Conservation (phyloP, 2,888 invertebrate genomes). For the Enoplolaimus lenunculus region DNA sequence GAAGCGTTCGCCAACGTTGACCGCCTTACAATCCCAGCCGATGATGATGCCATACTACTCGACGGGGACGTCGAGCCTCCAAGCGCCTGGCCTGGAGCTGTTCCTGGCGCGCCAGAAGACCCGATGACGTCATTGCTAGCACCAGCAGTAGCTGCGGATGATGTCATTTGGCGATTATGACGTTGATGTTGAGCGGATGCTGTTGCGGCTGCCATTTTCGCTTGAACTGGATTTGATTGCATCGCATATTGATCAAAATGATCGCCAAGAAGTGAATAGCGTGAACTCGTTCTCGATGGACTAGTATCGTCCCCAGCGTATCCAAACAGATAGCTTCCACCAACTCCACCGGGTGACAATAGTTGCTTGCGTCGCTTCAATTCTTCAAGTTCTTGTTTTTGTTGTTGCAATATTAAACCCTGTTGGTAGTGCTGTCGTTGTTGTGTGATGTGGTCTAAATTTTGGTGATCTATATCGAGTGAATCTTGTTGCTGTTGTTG, state of each 20-base stretch:
- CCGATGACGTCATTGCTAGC: constrained; percentile 20
- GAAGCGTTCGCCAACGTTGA: constrained; percentile 25
- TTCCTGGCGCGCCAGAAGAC: constrained; percentile 23
- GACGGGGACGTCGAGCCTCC: not conserved
- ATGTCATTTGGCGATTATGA: not conserved
- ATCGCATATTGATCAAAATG: constrained; percentile 75
- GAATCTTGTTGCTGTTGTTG: too few species aligned
- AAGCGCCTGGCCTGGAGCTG: not conserved
- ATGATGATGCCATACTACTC: not conserved
- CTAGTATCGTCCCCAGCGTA: not conserved
- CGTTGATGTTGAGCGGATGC: constrained; percentile 1
- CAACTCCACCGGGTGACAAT: too few species aligned
- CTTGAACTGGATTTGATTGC: constrained; percentile 24
- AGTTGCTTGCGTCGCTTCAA: too few species aligned
- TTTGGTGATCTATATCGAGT: too few species aligned
- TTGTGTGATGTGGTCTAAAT: too few species aligned
- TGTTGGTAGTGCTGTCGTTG: too few species aligned
- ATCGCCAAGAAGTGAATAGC: constrained; percentile 53
- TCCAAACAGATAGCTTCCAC: too few species aligned
- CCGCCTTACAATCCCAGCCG: not conserved
- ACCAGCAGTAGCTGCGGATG: constrained; percentile 18
- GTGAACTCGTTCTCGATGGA: not conserved
- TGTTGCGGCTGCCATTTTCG: not conserved
- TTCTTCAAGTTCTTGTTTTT: too few species aligned
- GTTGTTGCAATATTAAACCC: too few species aligned